Conservation (phyloP, 2,888 invertebrate species). For the Camponotus fellah region DNA sequence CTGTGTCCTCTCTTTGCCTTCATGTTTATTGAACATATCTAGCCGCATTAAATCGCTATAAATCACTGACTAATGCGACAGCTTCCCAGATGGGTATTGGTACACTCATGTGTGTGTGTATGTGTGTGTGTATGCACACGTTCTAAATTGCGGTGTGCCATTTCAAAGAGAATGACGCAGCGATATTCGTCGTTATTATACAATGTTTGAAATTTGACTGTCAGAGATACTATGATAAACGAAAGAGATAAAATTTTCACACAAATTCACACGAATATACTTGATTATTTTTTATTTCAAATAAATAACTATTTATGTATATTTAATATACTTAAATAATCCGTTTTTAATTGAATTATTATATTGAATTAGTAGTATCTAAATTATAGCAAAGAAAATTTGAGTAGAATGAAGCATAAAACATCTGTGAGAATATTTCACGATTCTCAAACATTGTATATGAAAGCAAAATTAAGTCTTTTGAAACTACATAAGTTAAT, state of each 20-base stretch:
- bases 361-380: not conserved
- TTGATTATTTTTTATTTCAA: not conserved
- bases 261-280: not conserved
- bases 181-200: slow-evolving; percentile 24
- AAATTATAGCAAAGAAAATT: not conserved
- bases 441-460: not conserved
- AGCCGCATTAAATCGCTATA: slow-evolving; percentile 71
- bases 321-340: not conserved
- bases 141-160: slow-evolving; percentile 18
- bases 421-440: not conserved
- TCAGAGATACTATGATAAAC: not conserved
- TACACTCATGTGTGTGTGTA: not conserved
- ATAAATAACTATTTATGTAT: not conserved
- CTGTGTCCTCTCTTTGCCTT: not conserved
- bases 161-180: slow-evolving; percentile 24
- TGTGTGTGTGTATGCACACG: not conserved
- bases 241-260: not conserved
- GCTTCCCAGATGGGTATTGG: not conserved
- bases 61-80: slow-evolving; percentile 64
- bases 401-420: not conserved
- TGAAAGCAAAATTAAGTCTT: not conserved
- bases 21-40: slow-evolving; percentile 50
- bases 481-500: not conserved
- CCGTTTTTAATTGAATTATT: not conserved
- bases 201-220: not conserved